Evolutionary conservation across 2,888 invertebrate genomes (phyloP), one percentile per base, ranked within the genome.

Genomic region (Panzeria rudis): DNA sequence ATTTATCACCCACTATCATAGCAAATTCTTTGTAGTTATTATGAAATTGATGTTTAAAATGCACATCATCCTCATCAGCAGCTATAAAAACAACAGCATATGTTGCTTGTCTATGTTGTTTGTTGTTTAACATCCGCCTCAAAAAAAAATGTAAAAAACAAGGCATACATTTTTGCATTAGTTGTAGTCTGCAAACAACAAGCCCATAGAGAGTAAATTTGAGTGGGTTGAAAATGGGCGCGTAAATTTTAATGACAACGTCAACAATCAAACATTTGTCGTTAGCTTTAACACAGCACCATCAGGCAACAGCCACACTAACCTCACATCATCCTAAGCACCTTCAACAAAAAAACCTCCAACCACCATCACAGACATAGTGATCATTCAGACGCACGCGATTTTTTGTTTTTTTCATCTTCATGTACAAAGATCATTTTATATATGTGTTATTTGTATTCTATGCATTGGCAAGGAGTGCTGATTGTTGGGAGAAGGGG

Each of bases 191-290:
- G 38, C 66, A 64, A 50, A 72, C 32, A 56, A 20, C 76, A 84
- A 86, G 80, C 87, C 82, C 80, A 84, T 83, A 82, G 54, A 86
- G 86, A 84, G 84, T 82, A 62, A 78, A 87, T 86, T 82, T 86
- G 91, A 91, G 91, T 91, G 91, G 91, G 91, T 88, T 89, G 91
- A 88, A 89, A 90, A 90, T 91, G 91, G 91, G 91, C 91, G 91
- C 90, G 89, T 87, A 87, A 86, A 83, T 71, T 78, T 85, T 81
- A 76, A 83, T 87, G 84, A 81, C 84, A 81, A 77, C 77, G 62
- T 81, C 81, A 72, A 84, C 84, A 84, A 77, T 81, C 84, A 81
- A 80, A 76, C 81, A 81, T 81, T 81, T 81, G 81, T 77, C 68
- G 84, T 66, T 41, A 71, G 50, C 71, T 64, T 75, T 64, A 61